Evolutionary conservation across 2,888 invertebrate genomes (phyloP), one percentile per base, ranked within the genome.

Genomic region (Nomada ferruginata): DNA sequence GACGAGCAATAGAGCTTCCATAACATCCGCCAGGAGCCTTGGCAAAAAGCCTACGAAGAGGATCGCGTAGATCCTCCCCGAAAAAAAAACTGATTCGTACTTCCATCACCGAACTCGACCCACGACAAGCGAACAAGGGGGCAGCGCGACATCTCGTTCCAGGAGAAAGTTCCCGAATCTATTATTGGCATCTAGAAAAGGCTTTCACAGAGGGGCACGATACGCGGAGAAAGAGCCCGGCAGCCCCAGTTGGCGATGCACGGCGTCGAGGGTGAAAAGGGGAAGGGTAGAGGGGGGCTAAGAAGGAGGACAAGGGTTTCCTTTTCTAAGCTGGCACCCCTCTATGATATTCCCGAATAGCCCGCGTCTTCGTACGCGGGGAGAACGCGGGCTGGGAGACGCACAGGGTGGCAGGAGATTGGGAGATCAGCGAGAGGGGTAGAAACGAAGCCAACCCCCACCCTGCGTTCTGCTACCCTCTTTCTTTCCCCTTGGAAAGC

Each of bases 221-320:
- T 82, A 86, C 79, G 83, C 86, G 83, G 36, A 78, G 83, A 87
- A 90, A 90, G 90, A 89, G 89, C 69, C 63, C 63, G 53, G 68
- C 83, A 79, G 85, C 82, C 83, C 83, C 83, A 74, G 87, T 85
- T 78, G 77, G 71, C 83, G 68, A 52, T 44, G 75, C 66, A 73
- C 42, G 42, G 59, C 55, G 72, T 52, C 59, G 76, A 79, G 64
- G 55, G 55, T 57, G 72, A 79, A 47, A 73, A 65, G 61, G 42
- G 1, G 42, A 13, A 18, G 29, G 23, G 44, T 15, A 53, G 23
- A 60, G 65, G 57, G 60, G 60, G 53, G 61, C 44, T 20, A 50
- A 61, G 47, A 74, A 36, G 59, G 61, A 72, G 79, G 63, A 70
- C 83, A 78, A 79, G 79, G 86, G 82, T 86, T 76, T 83, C 85